Evolutionary conservation across 2,797 vertebrate genomes (phyloP).

Genomic region (Eulemur coronatus): DNA sequence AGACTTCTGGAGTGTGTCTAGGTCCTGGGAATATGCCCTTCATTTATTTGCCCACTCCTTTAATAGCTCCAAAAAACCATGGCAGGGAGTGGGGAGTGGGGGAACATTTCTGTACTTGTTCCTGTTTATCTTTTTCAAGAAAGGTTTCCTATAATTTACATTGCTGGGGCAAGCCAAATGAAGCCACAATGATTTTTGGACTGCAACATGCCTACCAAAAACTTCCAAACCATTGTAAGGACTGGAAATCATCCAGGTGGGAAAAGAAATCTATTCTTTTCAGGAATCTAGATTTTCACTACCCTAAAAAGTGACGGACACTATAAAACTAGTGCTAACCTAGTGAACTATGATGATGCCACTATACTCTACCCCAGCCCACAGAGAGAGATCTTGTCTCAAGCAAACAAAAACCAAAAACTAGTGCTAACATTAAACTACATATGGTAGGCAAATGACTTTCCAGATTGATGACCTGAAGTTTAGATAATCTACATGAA

Average conservation of each 20-base stretch:
- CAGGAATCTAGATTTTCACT: conserved; percentile 44
- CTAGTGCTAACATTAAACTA: neutral
- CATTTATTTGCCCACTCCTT: neutral
- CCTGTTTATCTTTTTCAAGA: conserved; percentile 61
- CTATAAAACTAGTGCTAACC: neutral
- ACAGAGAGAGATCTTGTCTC: neutral
- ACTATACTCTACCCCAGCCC: neutral
- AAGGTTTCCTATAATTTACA: conserved; percentile 60
- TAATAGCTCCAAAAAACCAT: conserved; percentile 39
- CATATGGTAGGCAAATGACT: neutral
- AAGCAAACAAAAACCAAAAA: neutral
- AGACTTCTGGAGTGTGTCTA: neutral
- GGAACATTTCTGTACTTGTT: conserved; percentile 44
- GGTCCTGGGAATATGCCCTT: conserved; percentile 16
- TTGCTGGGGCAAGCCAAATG: conserved; percentile 3
- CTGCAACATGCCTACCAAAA: neutral
- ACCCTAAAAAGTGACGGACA: neutral
- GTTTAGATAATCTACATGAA: neutral
- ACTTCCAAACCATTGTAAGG: conserved; percentile 46
- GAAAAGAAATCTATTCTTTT: conserved; percentile 62
- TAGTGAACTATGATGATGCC: neutral
- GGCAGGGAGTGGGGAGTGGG: neutral
- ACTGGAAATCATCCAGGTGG: conserved; percentile 43
- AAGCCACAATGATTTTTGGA: conserved; percentile 34
- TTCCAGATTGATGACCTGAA: neutral